These are phyloP conservation scores for Arion vulgaris DNA, from an alignment of 1,140 invertebrate species.

Conservation along the genomic window DNA sequence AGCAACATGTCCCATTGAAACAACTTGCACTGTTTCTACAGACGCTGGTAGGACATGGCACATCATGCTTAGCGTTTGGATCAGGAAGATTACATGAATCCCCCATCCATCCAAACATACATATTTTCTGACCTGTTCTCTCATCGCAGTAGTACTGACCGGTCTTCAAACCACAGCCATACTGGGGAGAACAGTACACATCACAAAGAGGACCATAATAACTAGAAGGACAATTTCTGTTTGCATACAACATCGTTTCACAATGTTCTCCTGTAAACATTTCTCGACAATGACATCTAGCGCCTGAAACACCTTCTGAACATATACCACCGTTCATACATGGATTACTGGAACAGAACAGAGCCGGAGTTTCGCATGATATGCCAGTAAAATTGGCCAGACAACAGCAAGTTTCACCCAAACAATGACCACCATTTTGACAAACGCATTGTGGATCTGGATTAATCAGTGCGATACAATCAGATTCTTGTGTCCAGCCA, in stretches of 20 bases:
- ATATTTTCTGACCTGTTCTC: conserved; percentile 84
- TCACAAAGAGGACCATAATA: conserved; percentile 39
- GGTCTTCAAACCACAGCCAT: conserved; percentile 43
- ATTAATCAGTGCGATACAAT: conserved; percentile 77
- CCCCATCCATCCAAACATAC: conserved; percentile 91
- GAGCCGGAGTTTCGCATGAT: conserved; percentile 26
- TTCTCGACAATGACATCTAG: conserved; percentile 76
- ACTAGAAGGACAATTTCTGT: conserved; percentile 24
- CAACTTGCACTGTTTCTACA: conserved; percentile 47
- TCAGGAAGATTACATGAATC: conserved; percentile 83
- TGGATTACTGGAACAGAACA: conserved; percentile 36
- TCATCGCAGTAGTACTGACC: conserved; percentile 89
- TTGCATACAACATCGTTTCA: conserved; percentile 75
- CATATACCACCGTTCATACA: conserved; percentile 50
- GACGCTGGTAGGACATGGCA: conserved; percentile 43
- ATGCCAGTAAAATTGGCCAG: conserved; percentile 25
- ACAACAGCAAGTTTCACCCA: conserved; percentile 43
- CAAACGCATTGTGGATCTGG: conserved; percentile 37
- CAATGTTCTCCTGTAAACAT: conserved; percentile 94
- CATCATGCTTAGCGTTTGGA: conserved; percentile 32
- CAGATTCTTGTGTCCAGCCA: conserved; percentile 87
- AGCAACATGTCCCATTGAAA: conserved; percentile 47
- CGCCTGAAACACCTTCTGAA: conserved; percentile 36
- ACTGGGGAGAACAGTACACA: conserved; percentile 31
- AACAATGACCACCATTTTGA: conserved; percentile 47